phyloP scores from a whole-genome alignment of 2,888 invertebrate species.

The Scaptomyza tumidula region DNA sequence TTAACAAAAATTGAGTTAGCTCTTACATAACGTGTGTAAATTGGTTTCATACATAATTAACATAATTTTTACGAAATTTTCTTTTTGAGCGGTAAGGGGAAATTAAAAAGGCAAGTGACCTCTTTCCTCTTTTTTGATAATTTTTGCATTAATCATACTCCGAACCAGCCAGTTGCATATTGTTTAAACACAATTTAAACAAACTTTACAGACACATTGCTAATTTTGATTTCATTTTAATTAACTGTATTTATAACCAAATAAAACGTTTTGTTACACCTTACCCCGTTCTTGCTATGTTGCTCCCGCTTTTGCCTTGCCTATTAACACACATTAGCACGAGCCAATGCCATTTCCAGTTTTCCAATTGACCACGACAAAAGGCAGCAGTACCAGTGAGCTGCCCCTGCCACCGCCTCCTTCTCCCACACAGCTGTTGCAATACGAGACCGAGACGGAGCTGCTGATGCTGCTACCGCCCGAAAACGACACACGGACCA shows the following conservation, averaged over 20 bases:
- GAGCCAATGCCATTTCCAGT: constrained; percentile 45
- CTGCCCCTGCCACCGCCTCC: constrained; percentile 83
- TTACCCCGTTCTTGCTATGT: constrained; percentile 14
- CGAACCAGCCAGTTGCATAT: constrained; percentile 23
- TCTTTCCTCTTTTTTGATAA: constrained; percentile 66
- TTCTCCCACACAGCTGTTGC: constrained; percentile 83
- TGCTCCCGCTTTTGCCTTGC: constrained; percentile 20
- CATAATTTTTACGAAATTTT: not conserved
- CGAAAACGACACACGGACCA: constrained; percentile 30
- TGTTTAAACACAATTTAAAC: constrained; percentile 28
- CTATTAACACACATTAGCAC: constrained; percentile 62
- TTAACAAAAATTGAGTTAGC: constrained; percentile 2
- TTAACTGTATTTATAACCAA: constrained; percentile 68
- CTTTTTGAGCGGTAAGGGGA: not conserved
- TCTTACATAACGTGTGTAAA: constrained; percentile 29
- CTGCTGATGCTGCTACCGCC: constrained; percentile 26
- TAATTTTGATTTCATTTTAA: constrained; percentile 54
- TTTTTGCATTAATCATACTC: constrained; percentile 23
- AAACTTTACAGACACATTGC: constrained; percentile 10
- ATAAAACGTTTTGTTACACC: constrained; percentile 32
- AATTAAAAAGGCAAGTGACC: constrained; percentile 60
- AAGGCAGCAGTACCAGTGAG: constrained; percentile 54
- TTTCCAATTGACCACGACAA: constrained; percentile 25
- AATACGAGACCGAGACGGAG: constrained; percentile 72
- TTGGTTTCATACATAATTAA: no score